phyloP scores from a whole-genome alignment of 2,888 invertebrate genomes.

The Clanis bilineata region DNA sequence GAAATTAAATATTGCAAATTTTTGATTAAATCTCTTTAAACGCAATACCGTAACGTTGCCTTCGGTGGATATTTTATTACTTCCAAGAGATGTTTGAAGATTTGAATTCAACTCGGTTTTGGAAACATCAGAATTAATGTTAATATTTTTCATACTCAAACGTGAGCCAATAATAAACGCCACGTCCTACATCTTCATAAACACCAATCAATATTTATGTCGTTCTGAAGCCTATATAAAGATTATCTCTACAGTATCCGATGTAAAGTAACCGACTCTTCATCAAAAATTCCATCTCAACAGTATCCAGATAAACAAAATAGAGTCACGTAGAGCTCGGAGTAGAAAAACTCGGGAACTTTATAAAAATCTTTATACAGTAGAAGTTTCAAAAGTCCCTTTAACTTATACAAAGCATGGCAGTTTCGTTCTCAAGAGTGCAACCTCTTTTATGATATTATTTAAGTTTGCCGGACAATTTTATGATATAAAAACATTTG shows the following conservation, averaged over 20 bases:
- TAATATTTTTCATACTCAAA: not conserved
- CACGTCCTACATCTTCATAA: not conserved
- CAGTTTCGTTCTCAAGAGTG: conserved; percentile 13
- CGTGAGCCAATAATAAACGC: not conserved
- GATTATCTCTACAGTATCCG: not conserved
- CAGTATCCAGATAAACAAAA: not conserved
- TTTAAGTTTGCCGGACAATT: conserved; percentile 16
- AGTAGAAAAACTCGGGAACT: not conserved
- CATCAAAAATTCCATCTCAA: not conserved
- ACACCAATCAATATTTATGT: not conserved
- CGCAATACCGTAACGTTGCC: no score
- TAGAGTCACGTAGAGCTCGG: conserved; percentile 1
- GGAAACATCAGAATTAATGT: not conserved
- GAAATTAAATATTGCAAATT: no score
- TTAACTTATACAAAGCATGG: conserved; percentile 11
- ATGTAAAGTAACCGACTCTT: not conserved
- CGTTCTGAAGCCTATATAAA: not conserved
- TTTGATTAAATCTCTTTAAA: no score
- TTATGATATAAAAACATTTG: conserved; percentile 5
- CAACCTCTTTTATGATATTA: conserved; percentile 19
- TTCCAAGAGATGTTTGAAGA: not conserved
- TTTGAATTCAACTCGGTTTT: not conserved
- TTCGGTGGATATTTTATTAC: no score
- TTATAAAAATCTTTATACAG: conserved; percentile 3
- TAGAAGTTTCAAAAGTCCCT: conserved; percentile 12